Percentiles rank a stretch among this genome's conserved stretches.
phyloP scores from a whole-genome alignment of 1,140 invertebrate genomes.

The Nasonia vitripennis region DNA sequence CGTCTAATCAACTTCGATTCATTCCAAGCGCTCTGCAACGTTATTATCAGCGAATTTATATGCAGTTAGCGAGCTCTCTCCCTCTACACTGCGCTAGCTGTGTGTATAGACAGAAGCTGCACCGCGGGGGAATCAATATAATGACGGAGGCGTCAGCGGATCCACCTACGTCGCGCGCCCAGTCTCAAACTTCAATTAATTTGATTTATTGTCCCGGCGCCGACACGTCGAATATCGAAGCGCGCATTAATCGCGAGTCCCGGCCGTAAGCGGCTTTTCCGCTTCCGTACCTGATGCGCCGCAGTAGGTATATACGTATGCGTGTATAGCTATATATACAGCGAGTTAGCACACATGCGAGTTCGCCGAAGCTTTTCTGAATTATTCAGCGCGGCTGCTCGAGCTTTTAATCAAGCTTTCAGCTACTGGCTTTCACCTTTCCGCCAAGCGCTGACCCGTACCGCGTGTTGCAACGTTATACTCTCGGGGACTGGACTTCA shows the following conservation, averaged over 20 bases:
- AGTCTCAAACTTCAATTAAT: conserved; percentile 23
- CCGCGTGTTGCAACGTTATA: not conserved
- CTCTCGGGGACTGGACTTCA: not conserved
- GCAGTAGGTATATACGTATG: too few species aligned
- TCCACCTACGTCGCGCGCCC: not conserved
- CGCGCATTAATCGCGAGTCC: not conserved
- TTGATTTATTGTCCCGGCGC: conserved; percentile 15
- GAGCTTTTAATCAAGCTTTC: conserved; percentile 13
- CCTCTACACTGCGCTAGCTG: not conserved
- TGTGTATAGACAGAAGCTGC: not conserved
- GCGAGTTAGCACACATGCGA: too few species aligned
- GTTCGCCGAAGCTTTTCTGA: not conserved
- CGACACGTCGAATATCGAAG: not conserved
- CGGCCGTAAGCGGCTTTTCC: not conserved
- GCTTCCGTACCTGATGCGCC: not conserved
- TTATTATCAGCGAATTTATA: conserved; percentile 13
- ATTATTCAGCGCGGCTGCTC: not conserved
- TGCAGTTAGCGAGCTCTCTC: not conserved
- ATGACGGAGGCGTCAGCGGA: conserved; percentile 12
- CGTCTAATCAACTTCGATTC: conserved; percentile 1
- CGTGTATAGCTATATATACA: too few species aligned
- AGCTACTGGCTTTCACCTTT: not conserved
- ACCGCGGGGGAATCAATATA: conserved; percentile 7
- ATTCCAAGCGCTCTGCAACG: not conserved
- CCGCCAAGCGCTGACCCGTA: not conserved